A percentile compares a stretch with the other conserved stretches of the same genome.
Conservation (phyloP, 2,888 invertebrate genomes). For the Caenorhabditis sinica region DNA sequence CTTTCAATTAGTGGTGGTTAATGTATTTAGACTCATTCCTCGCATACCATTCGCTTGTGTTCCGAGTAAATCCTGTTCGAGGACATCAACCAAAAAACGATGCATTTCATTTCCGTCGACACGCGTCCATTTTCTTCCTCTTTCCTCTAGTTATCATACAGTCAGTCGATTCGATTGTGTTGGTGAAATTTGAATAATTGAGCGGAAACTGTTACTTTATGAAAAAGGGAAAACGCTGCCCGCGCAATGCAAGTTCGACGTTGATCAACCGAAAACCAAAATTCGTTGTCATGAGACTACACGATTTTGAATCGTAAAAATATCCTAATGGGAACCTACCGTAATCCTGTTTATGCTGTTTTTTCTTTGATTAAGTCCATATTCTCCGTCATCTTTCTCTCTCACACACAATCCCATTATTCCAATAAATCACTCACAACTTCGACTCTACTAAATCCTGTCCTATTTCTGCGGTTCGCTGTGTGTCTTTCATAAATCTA, state of each 20-base stretch:
- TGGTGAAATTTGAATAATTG: slow-evolving; percentile 11
- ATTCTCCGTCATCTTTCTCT: not conserved
- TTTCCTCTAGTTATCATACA: slow-evolving; percentile 21
- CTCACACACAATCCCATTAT: not conserved
- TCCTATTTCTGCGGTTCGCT: slow-evolving; percentile 5
- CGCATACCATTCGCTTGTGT: slow-evolving; percentile 55
- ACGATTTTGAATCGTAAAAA: not conserved
- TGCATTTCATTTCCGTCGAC: slow-evolving; percentile 51
- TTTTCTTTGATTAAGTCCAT: too few relatives aligned
- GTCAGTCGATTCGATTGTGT: not conserved
- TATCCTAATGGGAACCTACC: not conserved
- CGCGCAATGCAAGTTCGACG: too few relatives aligned
- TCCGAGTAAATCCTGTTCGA: slow-evolving; percentile 61
- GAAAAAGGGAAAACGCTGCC: not conserved
- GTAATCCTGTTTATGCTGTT: not conserved
- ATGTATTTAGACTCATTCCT: slow-evolving; percentile 63
- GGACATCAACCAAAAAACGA: slow-evolving; percentile 52
- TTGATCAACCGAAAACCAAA: not conserved
- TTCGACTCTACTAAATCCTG: not conserved
- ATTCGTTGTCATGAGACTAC: not conserved
- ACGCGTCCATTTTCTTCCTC: not conserved
- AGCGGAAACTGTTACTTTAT: slow-evolving; percentile 7
- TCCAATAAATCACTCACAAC: slow-evolving; percentile 14
- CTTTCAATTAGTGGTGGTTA: slow-evolving; percentile 58
- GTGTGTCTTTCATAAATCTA: not conserved